phyloP scores from a whole-genome alignment of 1,140 invertebrate species.

The Polypedilum vanderplanki region DNA sequence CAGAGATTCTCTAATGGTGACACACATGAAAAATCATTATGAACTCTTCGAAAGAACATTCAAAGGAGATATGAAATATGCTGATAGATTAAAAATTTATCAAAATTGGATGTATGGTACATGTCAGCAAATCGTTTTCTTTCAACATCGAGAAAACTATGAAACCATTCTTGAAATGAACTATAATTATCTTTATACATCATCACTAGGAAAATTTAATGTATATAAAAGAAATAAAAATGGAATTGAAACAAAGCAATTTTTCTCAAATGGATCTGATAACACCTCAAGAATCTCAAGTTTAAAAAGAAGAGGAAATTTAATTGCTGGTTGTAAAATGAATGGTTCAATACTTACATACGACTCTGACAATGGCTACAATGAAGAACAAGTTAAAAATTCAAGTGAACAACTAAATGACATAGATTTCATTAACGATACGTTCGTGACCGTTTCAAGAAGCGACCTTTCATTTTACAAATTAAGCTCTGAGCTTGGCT shows the following conservation, averaged over 20 bases:
- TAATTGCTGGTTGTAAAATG: not conserved
- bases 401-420: not conserved
- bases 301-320: not conserved
- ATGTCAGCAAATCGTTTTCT: slow-evolving; percentile 11
- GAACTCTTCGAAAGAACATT: not conserved
- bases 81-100: not conserved
- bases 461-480: not conserved
- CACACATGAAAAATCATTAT: not conserved
- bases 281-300: not conserved
- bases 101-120: slow-evolving; percentile 6
- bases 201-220: not conserved
- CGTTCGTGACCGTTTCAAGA: not conserved
- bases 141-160: slow-evolving; percentile 23
- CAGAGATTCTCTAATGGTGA: not conserved
- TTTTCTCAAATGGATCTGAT: not conserved
- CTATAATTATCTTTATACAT: not conserved
- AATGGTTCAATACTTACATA: not conserved
- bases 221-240: not conserved
- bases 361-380: not conserved
- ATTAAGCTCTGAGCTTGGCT: not conserved
- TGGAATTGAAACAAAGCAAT: not conserved
- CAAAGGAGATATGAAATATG: not conserved
- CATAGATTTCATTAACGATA: not conserved
- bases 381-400: not conserved
- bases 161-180: not conserved